Percentiles rank a stretch among this genome's conserved stretches.
phyloP scores from a whole-genome alignment of 2,113 vertebrate genomes.

The Tetraodon nigroviridis region DNA sequence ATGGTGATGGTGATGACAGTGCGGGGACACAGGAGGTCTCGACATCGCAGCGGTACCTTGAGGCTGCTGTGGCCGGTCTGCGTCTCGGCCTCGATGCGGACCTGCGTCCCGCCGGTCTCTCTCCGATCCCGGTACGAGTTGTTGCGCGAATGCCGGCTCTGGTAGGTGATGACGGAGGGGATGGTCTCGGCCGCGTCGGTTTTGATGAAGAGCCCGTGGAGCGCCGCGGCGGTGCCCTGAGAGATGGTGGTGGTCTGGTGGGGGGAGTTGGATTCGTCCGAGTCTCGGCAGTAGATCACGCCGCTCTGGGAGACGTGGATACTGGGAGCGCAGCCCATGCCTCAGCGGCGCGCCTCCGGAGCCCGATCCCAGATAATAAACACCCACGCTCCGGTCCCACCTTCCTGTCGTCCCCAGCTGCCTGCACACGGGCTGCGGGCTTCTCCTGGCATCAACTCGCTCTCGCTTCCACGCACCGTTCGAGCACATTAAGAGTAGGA shows the following conservation, averaged over 20 bases:
- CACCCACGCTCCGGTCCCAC: slow-evolving; percentile 38
- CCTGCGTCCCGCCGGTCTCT: slow-evolving; percentile 69
- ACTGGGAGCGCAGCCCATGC: slow-evolving; percentile 96
- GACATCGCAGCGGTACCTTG: slow-evolving; percentile 71
- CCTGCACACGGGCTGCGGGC: slow-evolving; percentile 32
- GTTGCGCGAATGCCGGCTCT: slow-evolving; percentile 74
- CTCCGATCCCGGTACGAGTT: slow-evolving; percentile 73
- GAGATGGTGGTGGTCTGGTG: slow-evolving; percentile 87
- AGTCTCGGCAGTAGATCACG: slow-evolving; percentile 96
- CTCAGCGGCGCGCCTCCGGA: slow-evolving; percentile 64
- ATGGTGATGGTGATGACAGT: slow-evolving; percentile 7
- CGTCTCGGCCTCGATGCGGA: slow-evolving; percentile 87
- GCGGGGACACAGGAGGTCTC: not conserved
- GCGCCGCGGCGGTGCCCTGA: slow-evolving; percentile 81
- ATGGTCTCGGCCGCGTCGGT: slow-evolving; percentile 87
- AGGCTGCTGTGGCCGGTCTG: slow-evolving; percentile 83
- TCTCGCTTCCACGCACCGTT: slow-evolving; percentile 40
- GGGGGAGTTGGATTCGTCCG: slow-evolving; percentile 90
- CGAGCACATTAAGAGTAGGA: slow-evolving; percentile 49
- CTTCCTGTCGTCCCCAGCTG: slow-evolving; percentile 33
- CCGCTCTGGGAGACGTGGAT: slow-evolving; percentile 98
- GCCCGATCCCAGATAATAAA: slow-evolving; percentile 43
- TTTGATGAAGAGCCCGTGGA: slow-evolving; percentile 89
- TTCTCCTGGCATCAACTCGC: slow-evolving; percentile 48
- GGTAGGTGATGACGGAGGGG: slow-evolving; percentile 81